Evolutionary conservation across 1,140 invertebrate species (phyloP).

Genomic region (Dreissena rostriformis): DNA sequence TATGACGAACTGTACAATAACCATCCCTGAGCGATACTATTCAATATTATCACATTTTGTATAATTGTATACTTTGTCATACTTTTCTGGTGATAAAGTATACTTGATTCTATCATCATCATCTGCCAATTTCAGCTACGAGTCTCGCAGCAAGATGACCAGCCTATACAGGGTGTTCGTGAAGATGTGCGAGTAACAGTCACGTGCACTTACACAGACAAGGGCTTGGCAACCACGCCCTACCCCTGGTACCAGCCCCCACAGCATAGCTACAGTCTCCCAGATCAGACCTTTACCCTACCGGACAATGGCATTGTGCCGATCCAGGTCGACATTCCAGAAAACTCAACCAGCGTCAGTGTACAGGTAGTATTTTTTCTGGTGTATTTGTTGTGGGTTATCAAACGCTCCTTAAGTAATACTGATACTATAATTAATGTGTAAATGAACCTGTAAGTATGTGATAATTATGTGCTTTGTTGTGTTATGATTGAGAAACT

Average conservation of each 20-base stretch:
- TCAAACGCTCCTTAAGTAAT: background rate
- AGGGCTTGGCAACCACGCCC: constrained; percentile 4
- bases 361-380: constrained; percentile 60
- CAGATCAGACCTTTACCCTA: constrained; percentile 56
- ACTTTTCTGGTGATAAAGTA: too few species aligned
- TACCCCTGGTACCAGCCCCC: constrained; percentile 13
- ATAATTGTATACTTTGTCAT: too few species aligned
- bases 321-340: constrained; percentile 67
- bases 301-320: constrained; percentile 71
- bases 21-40: too few species aligned
- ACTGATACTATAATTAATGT: background rate
- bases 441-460: background rate
- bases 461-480: background rate
- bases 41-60: too few species aligned
- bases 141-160: constrained; percentile 70
- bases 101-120: too few species aligned
- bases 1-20: too few species aligned
- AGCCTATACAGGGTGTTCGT: constrained; percentile 58
- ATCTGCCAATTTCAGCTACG: constrained; percentile 57
- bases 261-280: constrained; percentile 50
- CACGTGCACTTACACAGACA: constrained; percentile 44
- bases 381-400: background rate
- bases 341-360: constrained; percentile 66
- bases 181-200: constrained; percentile 52
- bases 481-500: background rate